Percentiles rank a stretch among this genome's conserved stretches.
Conservation (phyloP, 2,888 invertebrate genomes). For the Coecobrya sp. region DNA sequence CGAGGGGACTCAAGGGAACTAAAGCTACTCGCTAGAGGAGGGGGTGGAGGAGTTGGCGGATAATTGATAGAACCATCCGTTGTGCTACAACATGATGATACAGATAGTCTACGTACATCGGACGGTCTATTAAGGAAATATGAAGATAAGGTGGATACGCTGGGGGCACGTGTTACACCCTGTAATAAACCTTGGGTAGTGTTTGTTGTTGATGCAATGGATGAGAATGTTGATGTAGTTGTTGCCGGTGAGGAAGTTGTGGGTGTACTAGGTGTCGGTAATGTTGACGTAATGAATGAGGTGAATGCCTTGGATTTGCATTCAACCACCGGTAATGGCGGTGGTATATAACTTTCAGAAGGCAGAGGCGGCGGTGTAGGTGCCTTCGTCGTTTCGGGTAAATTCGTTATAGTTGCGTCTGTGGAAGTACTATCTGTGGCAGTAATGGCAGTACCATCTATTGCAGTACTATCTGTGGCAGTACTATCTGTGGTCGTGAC, state of each 20-base stretch:
- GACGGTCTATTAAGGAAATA: constrained; percentile 84
- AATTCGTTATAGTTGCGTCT: constrained; percentile 64
- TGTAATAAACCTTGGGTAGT: constrained; percentile 54
- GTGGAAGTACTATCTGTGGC: constrained; percentile 10
- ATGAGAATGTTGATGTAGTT: constrained; percentile 59
- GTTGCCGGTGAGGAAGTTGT: constrained; percentile 43
- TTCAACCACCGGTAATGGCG: constrained; percentile 27
- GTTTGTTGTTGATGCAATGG: constrained; percentile 63
- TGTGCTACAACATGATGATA: constrained; percentile 54
- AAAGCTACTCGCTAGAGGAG: constrained; percentile 60
- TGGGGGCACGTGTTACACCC: constrained; percentile 77
- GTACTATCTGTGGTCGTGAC: constrained; percentile 14
- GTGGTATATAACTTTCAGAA: constrained; percentile 39
- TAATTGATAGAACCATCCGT: constrained; percentile 65
- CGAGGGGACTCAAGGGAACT: constrained; percentile 71
- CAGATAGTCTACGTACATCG: constrained; percentile 75
- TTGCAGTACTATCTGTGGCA: constrained; percentile 25
- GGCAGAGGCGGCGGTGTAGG: constrained; percentile 63
- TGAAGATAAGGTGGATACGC: constrained; percentile 78
- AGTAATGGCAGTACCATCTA: no score
- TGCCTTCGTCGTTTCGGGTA: constrained; percentile 61
- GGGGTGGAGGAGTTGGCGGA: constrained; percentile 63
- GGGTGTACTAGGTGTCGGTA: constrained; percentile 33
- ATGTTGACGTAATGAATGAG: constrained; percentile 15
- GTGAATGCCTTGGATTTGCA: neutral